phyloP scores from a whole-genome alignment of 2,797 vertebrate species.

The Okamejei kenojei region DNA sequence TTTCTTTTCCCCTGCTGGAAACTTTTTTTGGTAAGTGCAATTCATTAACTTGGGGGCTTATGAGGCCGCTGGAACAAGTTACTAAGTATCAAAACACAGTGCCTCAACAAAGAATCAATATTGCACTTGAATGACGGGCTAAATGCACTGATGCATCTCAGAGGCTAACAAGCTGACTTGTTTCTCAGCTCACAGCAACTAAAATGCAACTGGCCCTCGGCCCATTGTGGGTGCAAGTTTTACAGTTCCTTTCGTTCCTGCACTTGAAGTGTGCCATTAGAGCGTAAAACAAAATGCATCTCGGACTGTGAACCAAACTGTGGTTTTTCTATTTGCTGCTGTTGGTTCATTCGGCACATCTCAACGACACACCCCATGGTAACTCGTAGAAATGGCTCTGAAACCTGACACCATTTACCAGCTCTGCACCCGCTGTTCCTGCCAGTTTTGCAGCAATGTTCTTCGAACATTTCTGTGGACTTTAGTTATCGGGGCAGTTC shows the following conservation, averaged over 20 bases:
- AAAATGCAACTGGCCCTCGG: neutral
- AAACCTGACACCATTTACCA: neutral
- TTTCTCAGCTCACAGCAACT: neutral
- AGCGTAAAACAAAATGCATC: neutral
- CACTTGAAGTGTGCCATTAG: neutral
- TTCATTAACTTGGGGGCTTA: constrained; percentile 1
- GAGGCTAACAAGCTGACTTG: neutral
- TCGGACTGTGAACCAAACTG: no score
- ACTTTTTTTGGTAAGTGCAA: neutral
- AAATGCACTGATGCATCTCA: neutral
- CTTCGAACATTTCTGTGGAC: no score
- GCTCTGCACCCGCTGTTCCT: neutral
- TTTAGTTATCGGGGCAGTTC: neutral
- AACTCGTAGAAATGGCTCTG: neutral
- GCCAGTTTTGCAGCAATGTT: neutral
- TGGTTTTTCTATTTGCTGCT: neutral
- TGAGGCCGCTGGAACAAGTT: neutral
- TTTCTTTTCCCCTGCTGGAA: neutral
- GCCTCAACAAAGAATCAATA: constrained; percentile 4
- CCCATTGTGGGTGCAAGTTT: neutral
- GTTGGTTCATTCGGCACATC: neutral
- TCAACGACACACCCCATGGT: neutral
- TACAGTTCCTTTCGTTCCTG: neutral
- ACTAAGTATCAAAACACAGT: constrained; percentile 4
- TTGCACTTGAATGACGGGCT: neutral